Base-by-base conservation (phyloP, 37 sponge, comb jelly and placozoan genomes). In the Petrosia ficiformis region DNA sequence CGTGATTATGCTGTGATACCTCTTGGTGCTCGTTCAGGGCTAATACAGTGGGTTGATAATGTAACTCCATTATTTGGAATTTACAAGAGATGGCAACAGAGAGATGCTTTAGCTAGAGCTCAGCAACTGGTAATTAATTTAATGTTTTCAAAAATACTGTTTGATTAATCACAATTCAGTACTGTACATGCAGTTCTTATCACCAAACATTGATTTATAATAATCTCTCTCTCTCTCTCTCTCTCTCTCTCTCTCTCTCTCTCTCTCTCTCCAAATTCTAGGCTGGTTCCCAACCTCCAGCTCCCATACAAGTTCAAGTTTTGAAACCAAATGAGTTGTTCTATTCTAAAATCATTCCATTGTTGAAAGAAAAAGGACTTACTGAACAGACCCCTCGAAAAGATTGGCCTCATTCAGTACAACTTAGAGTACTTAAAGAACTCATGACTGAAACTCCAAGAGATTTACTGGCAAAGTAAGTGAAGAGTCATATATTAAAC, bases 1-100 rank as follows among this genome's bases (percentile, higher is more conserved):
- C 84, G 87, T 75, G 97, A 98, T 87, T 98, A 98, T 78, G 85
- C 90, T 76, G 99, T 98, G 48, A 95, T 92, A 28, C 99, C 99
- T 11, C 81, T 98, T 66, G 99, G 99, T 21, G 90, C 91, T 2
- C 69, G 93, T 40, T 98, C 99, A 25, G 99, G 99, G 25, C 90
- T 98, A 33, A 94, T 98, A 73, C 92, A 98, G 75, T 98, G 99
- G 99, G 93, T 98, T 40, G 90, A 95, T 67, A 57, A 69, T 41
- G 93, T 89, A 29, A 95, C 99, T 25, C 96, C 99, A 14, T 82
- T 98, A 39, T 98, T 95, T 86, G 90, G 93, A 21, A 87, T 97
- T 72, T 97, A 97, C 87, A 97, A 98, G 73, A 48, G 99, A 5
- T 98, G 99, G 96, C 97, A 97, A 54, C 97, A 97, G 80, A 77